phyloP scores from a whole-genome alignment of 35 echinoderm and acorn worm species.

The Apostichopus japonicus region DNA sequence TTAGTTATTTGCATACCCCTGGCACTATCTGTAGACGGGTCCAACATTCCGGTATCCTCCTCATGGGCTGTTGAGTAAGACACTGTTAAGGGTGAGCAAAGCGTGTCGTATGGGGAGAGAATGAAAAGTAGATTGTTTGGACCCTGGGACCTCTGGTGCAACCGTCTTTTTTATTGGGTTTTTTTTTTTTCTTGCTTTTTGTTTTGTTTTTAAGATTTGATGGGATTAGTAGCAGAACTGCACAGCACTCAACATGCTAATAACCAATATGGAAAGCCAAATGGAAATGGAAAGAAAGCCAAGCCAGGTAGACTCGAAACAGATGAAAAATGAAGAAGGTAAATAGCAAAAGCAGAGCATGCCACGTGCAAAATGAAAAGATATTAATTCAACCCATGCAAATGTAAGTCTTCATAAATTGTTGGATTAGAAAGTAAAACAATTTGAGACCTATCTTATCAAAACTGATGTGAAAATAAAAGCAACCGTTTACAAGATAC shows the following conservation, averaged over 20 bases:
- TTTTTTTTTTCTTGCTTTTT: background rate
- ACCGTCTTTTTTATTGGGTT: background rate
- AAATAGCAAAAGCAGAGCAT: background rate
- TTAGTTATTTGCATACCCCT: constrained; percentile 3
- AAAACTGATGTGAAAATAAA: no score
- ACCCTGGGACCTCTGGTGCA: constrained; percentile 10
- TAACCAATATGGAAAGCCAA: background rate
- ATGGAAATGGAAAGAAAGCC: background rate
- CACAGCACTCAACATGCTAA: background rate
- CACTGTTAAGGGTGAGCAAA: constrained; percentile 21
- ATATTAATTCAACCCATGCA: no score
- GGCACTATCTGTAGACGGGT: background rate
- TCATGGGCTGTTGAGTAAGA: constrained; percentile 59
- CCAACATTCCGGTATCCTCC: constrained; percentile 1
- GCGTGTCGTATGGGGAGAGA: constrained; percentile 12
- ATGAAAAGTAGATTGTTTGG: constrained; percentile 38
- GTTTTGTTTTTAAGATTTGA: background rate
- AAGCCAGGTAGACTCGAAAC: background rate
- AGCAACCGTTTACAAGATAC: no score
- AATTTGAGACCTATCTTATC: no score
- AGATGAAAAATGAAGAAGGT: background rate
- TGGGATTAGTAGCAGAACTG: background rate
- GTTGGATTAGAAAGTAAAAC: no score
- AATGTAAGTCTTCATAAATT: no score
- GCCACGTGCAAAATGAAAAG: background rate